These are phyloP conservation scores for Antitype chi DNA, from an alignment of 2,888 invertebrate genomes.

Conservation along the genomic window DNA sequence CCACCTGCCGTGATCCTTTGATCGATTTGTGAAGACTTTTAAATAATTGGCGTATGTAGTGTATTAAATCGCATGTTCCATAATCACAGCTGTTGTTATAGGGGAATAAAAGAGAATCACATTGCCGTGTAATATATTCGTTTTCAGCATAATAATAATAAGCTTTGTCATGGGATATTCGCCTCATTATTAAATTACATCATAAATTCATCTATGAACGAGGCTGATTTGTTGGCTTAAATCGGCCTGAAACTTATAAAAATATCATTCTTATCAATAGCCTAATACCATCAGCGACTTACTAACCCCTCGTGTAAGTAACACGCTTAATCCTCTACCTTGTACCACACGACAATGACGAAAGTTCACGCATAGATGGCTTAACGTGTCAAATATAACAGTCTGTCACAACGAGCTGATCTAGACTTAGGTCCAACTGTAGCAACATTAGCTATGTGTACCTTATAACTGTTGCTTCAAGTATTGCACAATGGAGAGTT, in stretches of 20 bases:
- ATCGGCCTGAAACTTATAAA: neutral
- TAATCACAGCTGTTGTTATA: neutral
- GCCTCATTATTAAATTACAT: too few species aligned
- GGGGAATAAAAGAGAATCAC: neutral
- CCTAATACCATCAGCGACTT: neutral
- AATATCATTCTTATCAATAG: neutral
- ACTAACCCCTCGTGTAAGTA: neutral
- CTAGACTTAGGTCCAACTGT: conserved; percentile 40
- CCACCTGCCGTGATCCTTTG: neutral
- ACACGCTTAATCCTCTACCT: conserved; percentile 15
- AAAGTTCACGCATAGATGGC: conserved; percentile 79
- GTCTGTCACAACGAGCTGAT: conserved; percentile 64
- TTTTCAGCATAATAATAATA: neutral
- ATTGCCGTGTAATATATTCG: neutral
- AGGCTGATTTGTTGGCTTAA: neutral
- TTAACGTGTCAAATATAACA: conserved; percentile 78
- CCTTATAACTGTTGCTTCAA: conserved; percentile 30
- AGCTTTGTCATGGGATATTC: neutral
- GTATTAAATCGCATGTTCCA: neutral
- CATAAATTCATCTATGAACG: too few species aligned
- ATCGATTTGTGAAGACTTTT: neutral
- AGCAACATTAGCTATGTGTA: conserved; percentile 28
- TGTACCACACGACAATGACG: conserved; percentile 54
- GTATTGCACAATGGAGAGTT: conserved; percentile 11
- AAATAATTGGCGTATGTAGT: neutral